Evolutionary conservation across 2,797 vertebrate genomes (phyloP).

Genomic region (Taenioides sp.): DNA sequence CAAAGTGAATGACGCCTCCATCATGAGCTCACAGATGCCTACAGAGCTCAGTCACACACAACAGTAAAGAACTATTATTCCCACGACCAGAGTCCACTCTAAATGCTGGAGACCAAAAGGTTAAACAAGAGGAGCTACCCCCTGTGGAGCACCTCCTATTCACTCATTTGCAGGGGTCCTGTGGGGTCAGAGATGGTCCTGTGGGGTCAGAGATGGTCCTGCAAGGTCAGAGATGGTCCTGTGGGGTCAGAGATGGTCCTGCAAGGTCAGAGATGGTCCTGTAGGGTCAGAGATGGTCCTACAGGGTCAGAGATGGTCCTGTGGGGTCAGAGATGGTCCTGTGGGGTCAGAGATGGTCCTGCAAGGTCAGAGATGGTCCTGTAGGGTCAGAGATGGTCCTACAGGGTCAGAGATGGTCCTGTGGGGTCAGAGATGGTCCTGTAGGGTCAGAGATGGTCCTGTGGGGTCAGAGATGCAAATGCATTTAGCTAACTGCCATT

Average conservation of each 20-base stretch:
- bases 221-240: no score
- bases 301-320: no score
- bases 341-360: no score
- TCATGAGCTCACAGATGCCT: background rate
- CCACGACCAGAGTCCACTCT: constrained; percentile 74
- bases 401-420: no score
- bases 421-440: no score
- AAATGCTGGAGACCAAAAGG: constrained; percentile 74
- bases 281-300: no score
- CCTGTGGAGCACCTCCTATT: constrained; percentile 69
- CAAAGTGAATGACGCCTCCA: background rate
- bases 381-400: no score
- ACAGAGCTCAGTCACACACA: background rate
- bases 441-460: no score
- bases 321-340: no score
- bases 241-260: no score
- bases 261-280: no score
- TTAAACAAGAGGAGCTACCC: constrained; percentile 73
- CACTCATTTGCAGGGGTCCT: constrained; percentile 40
- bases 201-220: constrained; percentile 52
- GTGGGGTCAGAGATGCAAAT: constrained; percentile 7
- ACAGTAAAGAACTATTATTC: constrained; percentile 62
- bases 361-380: no score
- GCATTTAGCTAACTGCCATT: background rate
- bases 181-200: constrained; percentile 57